Conservation (phyloP, 2,888 invertebrate species). For the Acanthococcus lagerstroemiae region DNA sequence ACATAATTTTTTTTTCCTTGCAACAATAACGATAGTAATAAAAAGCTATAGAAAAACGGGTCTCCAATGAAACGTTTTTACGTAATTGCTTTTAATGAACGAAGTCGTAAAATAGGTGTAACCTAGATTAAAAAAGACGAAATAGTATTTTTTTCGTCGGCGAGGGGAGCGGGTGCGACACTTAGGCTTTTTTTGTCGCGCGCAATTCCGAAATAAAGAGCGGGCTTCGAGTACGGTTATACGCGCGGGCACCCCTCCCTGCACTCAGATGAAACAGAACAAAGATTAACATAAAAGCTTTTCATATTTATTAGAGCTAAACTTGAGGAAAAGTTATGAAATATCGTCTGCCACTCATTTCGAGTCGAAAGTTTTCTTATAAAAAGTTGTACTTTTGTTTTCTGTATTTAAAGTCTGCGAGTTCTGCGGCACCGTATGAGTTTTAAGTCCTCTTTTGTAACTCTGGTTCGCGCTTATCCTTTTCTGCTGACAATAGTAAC, state of each 20-base stretch:
- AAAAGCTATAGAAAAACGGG: not conserved
- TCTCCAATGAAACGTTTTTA: not conserved
- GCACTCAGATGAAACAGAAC: not conserved
- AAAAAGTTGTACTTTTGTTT: constrained; percentile 5
- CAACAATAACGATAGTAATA: not conserved
- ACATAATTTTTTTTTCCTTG: not conserved
- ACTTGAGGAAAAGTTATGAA: not conserved
- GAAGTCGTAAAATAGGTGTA: not conserved
- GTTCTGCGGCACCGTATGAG: not conserved
- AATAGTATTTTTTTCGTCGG: not conserved
- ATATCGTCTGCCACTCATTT: constrained; percentile 11
- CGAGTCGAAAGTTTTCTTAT: not conserved
- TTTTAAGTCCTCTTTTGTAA: not conserved
- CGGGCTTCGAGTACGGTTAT: not conserved
- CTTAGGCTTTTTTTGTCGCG: no score
- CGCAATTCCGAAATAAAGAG: not conserved
- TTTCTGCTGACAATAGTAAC: not conserved
- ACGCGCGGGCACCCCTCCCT: not conserved
- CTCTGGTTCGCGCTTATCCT: not conserved
- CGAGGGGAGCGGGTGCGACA: not conserved
- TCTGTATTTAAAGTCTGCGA: constrained; percentile 1
- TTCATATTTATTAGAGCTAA: constrained; percentile 1
- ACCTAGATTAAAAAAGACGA: not conserved
- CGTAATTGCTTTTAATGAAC: not conserved
- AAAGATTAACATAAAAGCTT: constrained; percentile 9